These are phyloP conservation scores for Acrobasis repandana DNA, from an alignment of 2,888 invertebrate genomes.

Conservation along the genomic window DNA sequence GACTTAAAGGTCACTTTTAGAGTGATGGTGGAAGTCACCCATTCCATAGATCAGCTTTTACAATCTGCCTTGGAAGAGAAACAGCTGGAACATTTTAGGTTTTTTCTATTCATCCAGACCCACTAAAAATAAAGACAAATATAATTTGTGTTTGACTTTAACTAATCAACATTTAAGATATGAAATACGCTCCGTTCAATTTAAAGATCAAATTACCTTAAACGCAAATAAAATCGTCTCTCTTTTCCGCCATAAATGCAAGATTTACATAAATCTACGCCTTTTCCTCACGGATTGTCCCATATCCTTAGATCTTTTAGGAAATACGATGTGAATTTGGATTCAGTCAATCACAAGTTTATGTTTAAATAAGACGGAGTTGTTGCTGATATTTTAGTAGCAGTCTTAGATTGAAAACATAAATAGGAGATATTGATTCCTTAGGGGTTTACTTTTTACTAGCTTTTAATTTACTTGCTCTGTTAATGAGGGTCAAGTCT, in stretches of 20 bases:
- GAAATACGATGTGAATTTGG: slow-evolving; percentile 10
- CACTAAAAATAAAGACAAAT: too few species aligned
- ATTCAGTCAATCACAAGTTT: slow-evolving; percentile 19
- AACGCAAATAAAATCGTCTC: background rate
- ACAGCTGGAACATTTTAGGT: too few species aligned
- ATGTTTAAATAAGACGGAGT: background rate
- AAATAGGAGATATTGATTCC: background rate
- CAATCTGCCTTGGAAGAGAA: too few species aligned
- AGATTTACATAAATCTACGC: slow-evolving; percentile 10
- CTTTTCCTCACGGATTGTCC: background rate
- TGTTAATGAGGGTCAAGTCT: too few species aligned
- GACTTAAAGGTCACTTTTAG: too few species aligned
- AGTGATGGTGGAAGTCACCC: too few species aligned
- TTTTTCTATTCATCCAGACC: too few species aligned
- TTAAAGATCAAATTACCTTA: slow-evolving; percentile 8
- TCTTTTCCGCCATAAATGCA: background rate
- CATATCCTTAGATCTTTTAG: slow-evolving; percentile 9
- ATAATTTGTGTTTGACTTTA: too few species aligned
- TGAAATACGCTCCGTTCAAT: background rate
- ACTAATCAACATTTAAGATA: too few species aligned
- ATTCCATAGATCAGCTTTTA: too few species aligned
- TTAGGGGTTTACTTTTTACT: too few species aligned
- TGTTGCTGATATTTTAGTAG: background rate
- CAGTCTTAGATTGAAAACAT: background rate
- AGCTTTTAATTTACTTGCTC: too few species aligned